Conservation (phyloP, 2,888 invertebrate species). For the Phrixothrix hirtus region DNA sequence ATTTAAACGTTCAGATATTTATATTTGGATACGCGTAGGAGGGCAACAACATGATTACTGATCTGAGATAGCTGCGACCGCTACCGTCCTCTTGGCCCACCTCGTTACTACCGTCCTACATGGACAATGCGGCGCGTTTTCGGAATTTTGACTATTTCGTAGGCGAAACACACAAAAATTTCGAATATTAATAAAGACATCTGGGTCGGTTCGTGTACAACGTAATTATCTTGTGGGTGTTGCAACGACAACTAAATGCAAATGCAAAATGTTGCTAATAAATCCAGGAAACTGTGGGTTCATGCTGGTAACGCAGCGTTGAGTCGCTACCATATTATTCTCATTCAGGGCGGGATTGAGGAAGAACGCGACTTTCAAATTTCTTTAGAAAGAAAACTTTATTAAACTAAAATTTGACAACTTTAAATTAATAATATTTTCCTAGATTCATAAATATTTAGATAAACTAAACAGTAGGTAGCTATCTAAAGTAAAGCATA, state of each 20-base stretch:
- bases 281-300: constrained; percentile 19
- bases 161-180: constrained; percentile 13
- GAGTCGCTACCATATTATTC: constrained; percentile 12
- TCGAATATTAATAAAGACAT: constrained; percentile 21
- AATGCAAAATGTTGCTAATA: constrained; percentile 13
- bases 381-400: too few relatives aligned
- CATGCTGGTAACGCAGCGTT: constrained; percentile 9
- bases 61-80: constrained; percentile 23
- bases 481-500: too few relatives aligned
- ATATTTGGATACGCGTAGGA: constrained; percentile 40
- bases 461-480: too few relatives aligned
- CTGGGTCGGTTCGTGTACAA: constrained; percentile 9
- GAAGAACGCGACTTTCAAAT: too few relatives aligned
- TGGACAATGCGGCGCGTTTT: constrained; percentile 9
- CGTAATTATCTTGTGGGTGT: constrained; percentile 20
- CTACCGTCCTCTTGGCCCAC: constrained; percentile 20
- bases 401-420: too few relatives aligned
- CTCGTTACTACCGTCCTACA: constrained; percentile 24
- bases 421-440: too few relatives aligned
- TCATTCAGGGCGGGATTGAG: too few relatives aligned
- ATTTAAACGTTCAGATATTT: constrained; percentile 41
- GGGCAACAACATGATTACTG: constrained; percentile 28
- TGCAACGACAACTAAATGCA: constrained; percentile 16
- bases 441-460: too few relatives aligned
- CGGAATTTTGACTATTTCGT: constrained; percentile 20